Conservation (phyloP, 2,113 vertebrate genomes). For the Crotophaga sulcirostris region DNA sequence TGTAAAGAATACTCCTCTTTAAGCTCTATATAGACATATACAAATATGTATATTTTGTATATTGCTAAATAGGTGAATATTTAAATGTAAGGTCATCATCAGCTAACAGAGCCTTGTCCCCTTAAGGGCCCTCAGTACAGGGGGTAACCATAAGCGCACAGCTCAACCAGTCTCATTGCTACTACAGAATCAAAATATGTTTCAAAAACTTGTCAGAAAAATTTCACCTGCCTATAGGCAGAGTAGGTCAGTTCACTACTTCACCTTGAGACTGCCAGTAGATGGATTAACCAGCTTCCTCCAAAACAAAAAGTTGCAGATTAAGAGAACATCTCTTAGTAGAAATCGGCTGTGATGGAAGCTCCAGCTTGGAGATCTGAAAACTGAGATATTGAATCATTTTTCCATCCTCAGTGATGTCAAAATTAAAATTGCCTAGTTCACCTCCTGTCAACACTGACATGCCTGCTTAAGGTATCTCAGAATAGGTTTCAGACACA, state of each 20-base stretch:
- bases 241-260: not conserved
- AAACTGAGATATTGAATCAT: not conserved
- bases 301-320: not conserved
- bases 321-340: not conserved
- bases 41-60: not conserved
- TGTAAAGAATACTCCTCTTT: not conserved
- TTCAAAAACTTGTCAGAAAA: not conserved
- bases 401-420: not conserved
- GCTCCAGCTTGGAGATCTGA: not conserved
- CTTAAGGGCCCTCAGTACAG: not conserved
- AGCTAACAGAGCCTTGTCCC: not conserved
- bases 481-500: not conserved
- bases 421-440: not conserved
- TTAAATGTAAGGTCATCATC: not conserved
- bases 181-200: not conserved
- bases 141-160: not conserved
- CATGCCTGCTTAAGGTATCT: not conserved
- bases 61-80: not conserved
- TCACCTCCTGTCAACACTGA: not conserved
- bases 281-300: not conserved
- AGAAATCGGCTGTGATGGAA: not conserved
- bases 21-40: not conserved
- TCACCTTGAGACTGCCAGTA: not conserved
- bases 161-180: accelerated
- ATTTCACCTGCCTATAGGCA: not conserved